Percentiles rank a stretch among this genome's conserved stretches.
These are phyloP conservation scores for Triops longicaudatus DNA, from an alignment of 1,140 invertebrate species.

Conservation along the genomic window DNA sequence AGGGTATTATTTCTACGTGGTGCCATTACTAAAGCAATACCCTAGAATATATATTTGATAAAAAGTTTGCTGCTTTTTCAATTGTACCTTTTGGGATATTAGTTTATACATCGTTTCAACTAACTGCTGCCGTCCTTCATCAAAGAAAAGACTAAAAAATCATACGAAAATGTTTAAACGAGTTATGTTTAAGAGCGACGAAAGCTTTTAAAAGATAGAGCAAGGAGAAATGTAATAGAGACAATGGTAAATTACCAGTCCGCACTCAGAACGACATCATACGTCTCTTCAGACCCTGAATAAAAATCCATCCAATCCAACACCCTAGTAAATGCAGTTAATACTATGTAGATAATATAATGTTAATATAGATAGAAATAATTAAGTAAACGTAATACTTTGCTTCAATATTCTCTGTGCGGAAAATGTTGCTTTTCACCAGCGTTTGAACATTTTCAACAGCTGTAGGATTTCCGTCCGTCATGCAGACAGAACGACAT, in stretches of 20 bases:
- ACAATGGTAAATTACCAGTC: constrained; percentile 48
- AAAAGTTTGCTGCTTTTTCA: constrained; percentile 9
- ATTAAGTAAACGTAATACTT: constrained; percentile 27
- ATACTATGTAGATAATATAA: too few species aligned
- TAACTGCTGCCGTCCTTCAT: constrained; percentile 61
- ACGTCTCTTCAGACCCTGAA: constrained; percentile 37
- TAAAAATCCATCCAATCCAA: constrained; percentile 36
- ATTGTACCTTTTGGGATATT: constrained; percentile 44
- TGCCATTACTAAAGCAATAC: constrained; percentile 64
- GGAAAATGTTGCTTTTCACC: constrained; percentile 51
- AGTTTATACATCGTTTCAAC: constrained; percentile 58
- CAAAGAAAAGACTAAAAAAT: constrained; percentile 59
- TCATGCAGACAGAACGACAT: constrained; percentile 52
- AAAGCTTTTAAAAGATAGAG: not conserved
- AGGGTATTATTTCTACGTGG: constrained; percentile 63
- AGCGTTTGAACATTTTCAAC: constrained; percentile 63
- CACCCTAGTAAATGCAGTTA: constrained; percentile 32
- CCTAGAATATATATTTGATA: constrained; percentile 37
- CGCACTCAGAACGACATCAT: constrained; percentile 64
- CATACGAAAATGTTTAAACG: not conserved
- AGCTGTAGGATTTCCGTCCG: constrained; percentile 68
- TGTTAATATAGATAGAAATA: too few species aligned
- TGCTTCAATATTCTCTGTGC: constrained; percentile 28
- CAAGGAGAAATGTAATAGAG: not conserved
- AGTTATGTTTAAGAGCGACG: too few species aligned